Evolutionary conservation across 2,113 vertebrate species (phyloP).

Genomic region (Prunella himalayana): DNA sequence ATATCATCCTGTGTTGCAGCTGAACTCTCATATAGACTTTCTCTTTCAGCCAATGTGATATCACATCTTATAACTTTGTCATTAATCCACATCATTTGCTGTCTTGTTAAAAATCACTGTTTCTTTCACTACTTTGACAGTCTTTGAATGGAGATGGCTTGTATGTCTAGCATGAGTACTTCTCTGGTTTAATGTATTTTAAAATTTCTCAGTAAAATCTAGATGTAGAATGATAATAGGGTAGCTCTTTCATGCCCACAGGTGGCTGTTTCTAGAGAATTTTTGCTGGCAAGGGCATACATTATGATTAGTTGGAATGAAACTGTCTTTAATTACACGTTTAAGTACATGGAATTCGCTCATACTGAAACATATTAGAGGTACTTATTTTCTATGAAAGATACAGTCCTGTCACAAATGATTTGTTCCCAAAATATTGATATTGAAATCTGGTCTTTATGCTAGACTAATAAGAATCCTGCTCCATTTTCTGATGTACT

Average conservation of each 20-base stretch:
- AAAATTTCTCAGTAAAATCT: slow-evolving; percentile 10
- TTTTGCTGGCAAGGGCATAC: not conserved
- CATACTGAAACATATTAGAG: not conserved
- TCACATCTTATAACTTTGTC: slow-evolving; percentile 68
- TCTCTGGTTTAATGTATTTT: slow-evolving; percentile 11
- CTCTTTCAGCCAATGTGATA: slow-evolving; percentile 68
- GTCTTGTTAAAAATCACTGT: slow-evolving; percentile 64
- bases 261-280: not conserved
- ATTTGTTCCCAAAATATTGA: slow-evolving; percentile 11
- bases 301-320: slow-evolving; percentile 8
- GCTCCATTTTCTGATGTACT: slow-evolving; percentile 76
- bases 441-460: slow-evolving; percentile 59
- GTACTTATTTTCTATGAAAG: slow-evolving; percentile 1
- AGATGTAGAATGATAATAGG: not conserved
- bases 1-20: slow-evolving; percentile 75
- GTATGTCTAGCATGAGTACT: slow-evolving; percentile 76
- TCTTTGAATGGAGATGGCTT: slow-evolving; percentile 78
- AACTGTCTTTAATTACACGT: not conserved
- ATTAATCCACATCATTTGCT: slow-evolving; percentile 77
- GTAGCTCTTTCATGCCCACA: slow-evolving; percentile 6
- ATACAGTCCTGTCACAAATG: not conserved
- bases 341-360: not conserved
- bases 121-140: slow-evolving; percentile 67
- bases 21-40: slow-evolving; percentile 74
- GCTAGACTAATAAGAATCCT: slow-evolving; percentile 81